Conservation (phyloP, 2,888 invertebrate species). For the Drosophila buzzatii region DNA sequence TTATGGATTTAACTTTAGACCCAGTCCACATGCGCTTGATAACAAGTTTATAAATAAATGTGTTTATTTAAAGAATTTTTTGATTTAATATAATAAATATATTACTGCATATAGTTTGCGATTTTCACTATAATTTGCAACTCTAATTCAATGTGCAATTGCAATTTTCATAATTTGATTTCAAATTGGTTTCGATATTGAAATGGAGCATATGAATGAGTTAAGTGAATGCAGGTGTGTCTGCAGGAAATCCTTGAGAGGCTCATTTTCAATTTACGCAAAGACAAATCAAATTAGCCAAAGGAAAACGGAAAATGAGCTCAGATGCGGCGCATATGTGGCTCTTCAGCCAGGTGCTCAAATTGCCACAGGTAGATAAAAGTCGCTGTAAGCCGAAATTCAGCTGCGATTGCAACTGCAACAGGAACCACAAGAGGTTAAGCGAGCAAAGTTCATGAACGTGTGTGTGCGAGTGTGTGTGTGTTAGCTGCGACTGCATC, state of each 20-base stretch:
- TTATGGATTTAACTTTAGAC: neutral
- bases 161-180: conserved; percentile 27
- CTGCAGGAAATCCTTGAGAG: conserved; percentile 46
- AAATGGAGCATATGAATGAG: conserved; percentile 7
- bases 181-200: conserved; percentile 23
- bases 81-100: neutral
- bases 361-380: conserved; percentile 60
- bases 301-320: conserved; percentile 64
- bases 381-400: conserved; percentile 54
- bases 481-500: conserved; percentile 50
- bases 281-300: conserved; percentile 59
- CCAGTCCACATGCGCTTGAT: neutral
- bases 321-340: conserved; percentile 17
- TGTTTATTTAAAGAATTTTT: neutral
- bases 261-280: conserved; percentile 73
- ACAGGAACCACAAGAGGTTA: conserved; percentile 62
- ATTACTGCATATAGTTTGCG: neutral
- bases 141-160: conserved; percentile 11
- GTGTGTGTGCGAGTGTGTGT: conserved; percentile 68
- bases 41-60: conserved; percentile 7
- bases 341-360: conserved; percentile 62
- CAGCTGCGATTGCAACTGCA: conserved; percentile 42
- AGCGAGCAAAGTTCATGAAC: conserved; percentile 83
- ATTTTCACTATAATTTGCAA: neutral
- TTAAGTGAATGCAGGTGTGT: conserved; percentile 43